Evolutionary conservation across 2,113 vertebrate species (phyloP), one percentile per base, ranked within the genome.

Genomic region (Sylvicapra grimmia): DNA sequence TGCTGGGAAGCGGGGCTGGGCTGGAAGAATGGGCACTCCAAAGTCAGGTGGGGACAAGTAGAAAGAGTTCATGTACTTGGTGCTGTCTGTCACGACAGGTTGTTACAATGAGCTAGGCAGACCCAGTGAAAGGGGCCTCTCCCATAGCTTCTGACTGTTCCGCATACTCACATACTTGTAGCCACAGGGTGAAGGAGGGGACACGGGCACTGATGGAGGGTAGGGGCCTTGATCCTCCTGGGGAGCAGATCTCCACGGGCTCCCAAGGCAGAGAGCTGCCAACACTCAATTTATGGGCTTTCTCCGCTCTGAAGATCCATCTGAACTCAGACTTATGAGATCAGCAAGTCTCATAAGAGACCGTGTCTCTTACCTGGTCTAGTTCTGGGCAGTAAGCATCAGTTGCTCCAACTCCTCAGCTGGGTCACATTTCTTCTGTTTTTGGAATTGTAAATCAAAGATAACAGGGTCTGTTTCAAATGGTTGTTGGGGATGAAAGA

Each of bases 201-300:
- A 31, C 6, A 1, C 0, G 3, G 6, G 36, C 25, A 12, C 9
- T 27, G 23, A 65, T 0, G 12, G 18, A 54, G 27, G 12, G 49
- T 5, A 23, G 0, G 27, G 58, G 36, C 21, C 27, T 21, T 4
- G 12, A 40, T 21, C 10, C 23, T 83, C 8, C 1, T 27, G 51
- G 61, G n/a, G n/a, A 8, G 27, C 25, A 61, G 18, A 25, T 86
- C 40, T 56, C 83, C 11, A 15, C 0, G 8, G 44, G 16, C 2
- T 14, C 44, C 40, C 68, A 86, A 14, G n/a, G 10, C 47, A 18
- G 29, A 63, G 23, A 36, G 5, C 25, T 4, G 11, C 27, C 49
- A 18, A 36, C 2, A 27, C 18, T 31, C 18, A 83, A 8, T 36
- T 40, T 4, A 6, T 1, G 3, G 58, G 77, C 33, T 83, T 61